These are phyloP conservation scores for Apoda limacodes DNA, from an alignment of 2,888 invertebrate species.

Conservation along the genomic window DNA sequence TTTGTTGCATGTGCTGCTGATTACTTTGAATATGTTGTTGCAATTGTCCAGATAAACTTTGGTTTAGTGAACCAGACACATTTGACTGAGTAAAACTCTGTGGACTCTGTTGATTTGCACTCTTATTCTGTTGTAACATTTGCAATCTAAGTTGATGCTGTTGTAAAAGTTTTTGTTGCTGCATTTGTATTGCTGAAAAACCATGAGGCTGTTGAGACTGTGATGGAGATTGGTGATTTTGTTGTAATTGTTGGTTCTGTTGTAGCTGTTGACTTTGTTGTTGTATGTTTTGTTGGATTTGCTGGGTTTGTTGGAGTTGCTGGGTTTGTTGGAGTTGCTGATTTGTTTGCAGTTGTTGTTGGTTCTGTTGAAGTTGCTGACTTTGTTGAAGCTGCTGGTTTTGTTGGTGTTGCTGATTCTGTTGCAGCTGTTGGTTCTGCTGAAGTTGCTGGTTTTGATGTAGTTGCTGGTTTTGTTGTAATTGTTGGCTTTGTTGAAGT, in stretches of 20 bases:
- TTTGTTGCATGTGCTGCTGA: constrained; percentile 55
- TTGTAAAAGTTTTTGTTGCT: constrained; percentile 68
- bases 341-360: constrained; percentile 45
- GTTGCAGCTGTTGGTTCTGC: constrained; percentile 26
- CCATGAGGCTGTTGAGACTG: constrained; percentile 54
- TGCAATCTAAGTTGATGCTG: constrained; percentile 70
- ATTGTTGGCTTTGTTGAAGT: constrained; percentile 64
- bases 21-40: constrained; percentile 52
- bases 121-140: constrained; percentile 45
- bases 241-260: constrained; percentile 22
- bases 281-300: constrained; percentile 33
- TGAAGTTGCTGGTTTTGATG: constrained; percentile 65
- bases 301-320: constrained; percentile 24
- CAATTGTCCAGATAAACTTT: constrained; percentile 47
- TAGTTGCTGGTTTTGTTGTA: constrained; percentile 70
- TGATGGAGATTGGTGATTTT: constrained; percentile 30
- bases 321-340: constrained; percentile 26
- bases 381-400: constrained; percentile 22
- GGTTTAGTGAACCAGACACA: constrained; percentile 48
- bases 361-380: constrained; percentile 39
- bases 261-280: constrained; percentile 24
- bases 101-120: constrained; percentile 34
- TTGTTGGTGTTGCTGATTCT: constrained; percentile 17
- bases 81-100: constrained; percentile 52
- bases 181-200: constrained; percentile 56